Conservation (phyloP, 2,888 invertebrate species). For the Ephialtes manifestator region DNA sequence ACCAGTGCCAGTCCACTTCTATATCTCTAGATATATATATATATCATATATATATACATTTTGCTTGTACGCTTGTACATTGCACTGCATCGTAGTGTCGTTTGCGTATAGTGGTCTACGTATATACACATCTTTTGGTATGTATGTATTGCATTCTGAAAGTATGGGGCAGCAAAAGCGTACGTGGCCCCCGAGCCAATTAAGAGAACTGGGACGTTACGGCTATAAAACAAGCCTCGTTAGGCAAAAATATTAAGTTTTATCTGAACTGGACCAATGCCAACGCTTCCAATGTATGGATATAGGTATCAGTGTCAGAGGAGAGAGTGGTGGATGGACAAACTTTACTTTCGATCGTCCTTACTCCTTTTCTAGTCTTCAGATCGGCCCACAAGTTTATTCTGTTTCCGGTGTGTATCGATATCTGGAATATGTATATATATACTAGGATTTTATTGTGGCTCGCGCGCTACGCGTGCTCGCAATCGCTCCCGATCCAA, state of each 20-base stretch:
- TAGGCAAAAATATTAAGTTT: constrained; percentile 83
- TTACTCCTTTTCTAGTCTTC: constrained; percentile 46
- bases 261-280: constrained; percentile 81
- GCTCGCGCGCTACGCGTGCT: no score
- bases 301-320: constrained; percentile 39
- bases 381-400: not conserved
- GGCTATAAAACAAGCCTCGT: constrained; percentile 81
- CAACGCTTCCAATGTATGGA: constrained; percentile 68
- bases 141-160: not conserved
- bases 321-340: constrained; percentile 16
- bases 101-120: not conserved
- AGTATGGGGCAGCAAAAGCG: constrained; percentile 36
- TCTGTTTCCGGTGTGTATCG: not conserved
- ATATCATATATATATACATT: not conserved
- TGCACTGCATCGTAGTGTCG: not conserved
- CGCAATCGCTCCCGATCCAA: no score
- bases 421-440: not conserved
- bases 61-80: constrained; percentile 9
- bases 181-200: constrained; percentile 75
- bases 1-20: constrained; percentile 23
- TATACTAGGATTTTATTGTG: no score
- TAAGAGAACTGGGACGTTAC: constrained; percentile 78
- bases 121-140: constrained; percentile 21
- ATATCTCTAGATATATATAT: constrained; percentile 3
- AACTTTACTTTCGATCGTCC: constrained; percentile 29